These are phyloP conservation scores for Phenganax stokvisi DNA, from an alignment of 92 coral and sea anemone species.

Conservation along the genomic window DNA sequence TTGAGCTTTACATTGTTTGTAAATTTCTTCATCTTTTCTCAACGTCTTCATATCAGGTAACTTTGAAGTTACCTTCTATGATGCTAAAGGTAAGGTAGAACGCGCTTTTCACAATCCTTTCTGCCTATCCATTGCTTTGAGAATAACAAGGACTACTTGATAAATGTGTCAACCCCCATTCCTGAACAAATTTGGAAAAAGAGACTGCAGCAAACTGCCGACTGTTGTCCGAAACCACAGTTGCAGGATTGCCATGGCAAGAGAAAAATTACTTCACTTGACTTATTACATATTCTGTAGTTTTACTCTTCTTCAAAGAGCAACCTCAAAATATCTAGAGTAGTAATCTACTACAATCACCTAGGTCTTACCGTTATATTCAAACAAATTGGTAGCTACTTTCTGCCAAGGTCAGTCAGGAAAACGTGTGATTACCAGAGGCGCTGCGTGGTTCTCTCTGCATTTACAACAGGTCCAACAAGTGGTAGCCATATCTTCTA, in stretches of 20 bases:
- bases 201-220: background rate
- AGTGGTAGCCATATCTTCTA: background rate
- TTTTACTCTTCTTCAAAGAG: no score
- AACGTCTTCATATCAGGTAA: background rate
- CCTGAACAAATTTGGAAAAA: constrained; percentile 18
- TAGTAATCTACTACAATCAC: background rate
- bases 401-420: constrained; percentile 32
- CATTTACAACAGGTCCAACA: constrained; percentile 16
- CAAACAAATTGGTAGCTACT: constrained; percentile 22
- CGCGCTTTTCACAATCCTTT: constrained; percentile 13
- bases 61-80: background rate
- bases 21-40: no score
- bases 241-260: background rate
- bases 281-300: no score
- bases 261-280: no score
- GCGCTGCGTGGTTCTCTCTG: constrained; percentile 16
- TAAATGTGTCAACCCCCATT: constrained; percentile 36
- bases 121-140: constrained; percentile 41
- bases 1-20: constrained; percentile 21
- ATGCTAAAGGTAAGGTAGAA: no score
- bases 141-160: constrained; percentile 39
- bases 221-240: constrained; percentile 1
- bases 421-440: constrained; percentile 3
- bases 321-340: background rate
- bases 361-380: background rate